Conservation (phyloP, 2,888 invertebrate genomes). For the Oscheius sp. region DNA sequence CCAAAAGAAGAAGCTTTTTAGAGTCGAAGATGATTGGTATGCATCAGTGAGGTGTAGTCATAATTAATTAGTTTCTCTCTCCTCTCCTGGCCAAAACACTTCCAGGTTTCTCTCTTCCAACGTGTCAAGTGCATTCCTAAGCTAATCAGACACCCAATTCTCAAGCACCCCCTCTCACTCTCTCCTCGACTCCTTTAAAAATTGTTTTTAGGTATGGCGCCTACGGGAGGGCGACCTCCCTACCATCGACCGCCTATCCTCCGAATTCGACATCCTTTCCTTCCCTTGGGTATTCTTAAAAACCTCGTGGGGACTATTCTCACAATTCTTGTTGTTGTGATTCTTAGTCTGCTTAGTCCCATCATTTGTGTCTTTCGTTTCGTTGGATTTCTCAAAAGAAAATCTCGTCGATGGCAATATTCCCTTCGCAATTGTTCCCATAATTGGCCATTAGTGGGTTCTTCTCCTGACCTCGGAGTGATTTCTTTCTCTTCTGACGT, state of each 20-base stretch:
- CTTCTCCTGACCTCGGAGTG: slow-evolving; percentile 5
- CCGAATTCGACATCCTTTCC: neutral
- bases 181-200: neutral
- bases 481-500: slow-evolving; percentile 17
- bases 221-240: slow-evolving; percentile 21
- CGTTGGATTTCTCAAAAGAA: slow-evolving; percentile 12
- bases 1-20: no score
- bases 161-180: neutral
- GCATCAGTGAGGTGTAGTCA: no score
- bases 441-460: slow-evolving; percentile 9
- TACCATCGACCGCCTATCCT: slow-evolving; percentile 20
- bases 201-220: slow-evolving; percentile 3
- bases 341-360: slow-evolving; percentile 3
- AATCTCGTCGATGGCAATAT: slow-evolving; percentile 3
- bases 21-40: neutral
- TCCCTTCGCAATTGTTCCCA: slow-evolving; percentile 3
- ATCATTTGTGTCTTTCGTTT: neutral
- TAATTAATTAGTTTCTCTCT: neutral
- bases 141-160: neutral
- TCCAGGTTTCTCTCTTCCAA: neutral
- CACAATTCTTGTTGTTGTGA: neutral
- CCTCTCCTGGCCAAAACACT: neutral
- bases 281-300: neutral
- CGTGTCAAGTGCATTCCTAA: slow-evolving; percentile 12
- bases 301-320: slow-evolving; percentile 6